A percentile compares a stretch with the other conserved stretches of the same genome.
These are phyloP conservation scores for Gallinago nigripennis DNA, from an alignment of 2,797 vertebrate species.

Conservation along the genomic window DNA sequence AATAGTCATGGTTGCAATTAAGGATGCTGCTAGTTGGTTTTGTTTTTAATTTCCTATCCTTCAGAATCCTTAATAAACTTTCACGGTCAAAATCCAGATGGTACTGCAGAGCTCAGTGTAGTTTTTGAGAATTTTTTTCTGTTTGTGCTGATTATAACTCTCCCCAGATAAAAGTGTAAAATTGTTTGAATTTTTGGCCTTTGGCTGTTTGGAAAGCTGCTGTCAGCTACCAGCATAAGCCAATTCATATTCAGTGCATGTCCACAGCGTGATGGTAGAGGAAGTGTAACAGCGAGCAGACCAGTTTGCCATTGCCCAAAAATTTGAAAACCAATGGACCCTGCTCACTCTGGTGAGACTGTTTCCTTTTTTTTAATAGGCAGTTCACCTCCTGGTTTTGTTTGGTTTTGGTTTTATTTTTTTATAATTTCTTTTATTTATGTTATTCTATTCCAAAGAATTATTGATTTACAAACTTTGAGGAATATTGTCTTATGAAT, in stretches of 20 bases:
- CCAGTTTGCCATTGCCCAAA: background rate
- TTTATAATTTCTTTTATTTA: background rate
- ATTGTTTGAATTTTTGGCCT: slow-evolving; percentile 47
- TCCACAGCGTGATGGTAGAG: background rate
- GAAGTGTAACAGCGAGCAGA: background rate
- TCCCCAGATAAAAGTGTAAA: slow-evolving; percentile 43
- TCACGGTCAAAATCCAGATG: slow-evolving; percentile 45
- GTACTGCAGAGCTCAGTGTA: background rate
- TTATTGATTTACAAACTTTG: background rate
- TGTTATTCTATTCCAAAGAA: background rate
- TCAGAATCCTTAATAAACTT: slow-evolving; percentile 26
- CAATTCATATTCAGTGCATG: background rate
- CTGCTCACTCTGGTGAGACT: background rate
- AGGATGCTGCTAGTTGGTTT: background rate
- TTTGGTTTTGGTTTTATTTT: too few relatives aligned
- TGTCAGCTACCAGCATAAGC: background rate
- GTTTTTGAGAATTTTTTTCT: background rate
- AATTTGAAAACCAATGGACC: background rate
- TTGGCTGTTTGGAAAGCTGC: slow-evolving; percentile 47
- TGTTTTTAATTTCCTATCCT: slow-evolving; percentile 2
- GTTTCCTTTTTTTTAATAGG: background rate
- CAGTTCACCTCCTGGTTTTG: background rate
- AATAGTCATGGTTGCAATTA: background rate
- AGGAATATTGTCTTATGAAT: background rate
- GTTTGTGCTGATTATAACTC: slow-evolving; percentile 23